A percentile compares a stretch with the other conserved stretches of the same genome.
Evolutionary conservation across 1,140 invertebrate species (phyloP).

Genomic region (Ips typographus): DNA sequence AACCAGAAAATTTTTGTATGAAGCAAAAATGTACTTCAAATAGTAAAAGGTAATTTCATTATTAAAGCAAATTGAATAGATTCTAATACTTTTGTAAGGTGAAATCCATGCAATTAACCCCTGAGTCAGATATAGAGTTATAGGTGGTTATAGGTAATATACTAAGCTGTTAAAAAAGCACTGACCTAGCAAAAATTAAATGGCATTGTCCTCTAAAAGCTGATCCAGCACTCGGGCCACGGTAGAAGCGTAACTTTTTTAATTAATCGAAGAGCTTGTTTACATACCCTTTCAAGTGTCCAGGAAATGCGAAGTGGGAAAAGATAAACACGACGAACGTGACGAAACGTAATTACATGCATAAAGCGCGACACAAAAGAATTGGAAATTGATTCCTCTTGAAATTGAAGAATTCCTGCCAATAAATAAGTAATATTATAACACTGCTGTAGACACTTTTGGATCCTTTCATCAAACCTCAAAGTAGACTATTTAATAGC

Average conservation of each 20-base stretch:
- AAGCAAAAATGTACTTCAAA: too few relatives aligned
- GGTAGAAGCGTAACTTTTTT: constrained; percentile 28
- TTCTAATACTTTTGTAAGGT: too few relatives aligned
- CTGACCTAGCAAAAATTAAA: constrained; percentile 26
- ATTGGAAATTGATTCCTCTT: constrained; percentile 18
- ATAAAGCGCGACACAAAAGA: constrained; percentile 15
- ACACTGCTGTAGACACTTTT: too few relatives aligned
- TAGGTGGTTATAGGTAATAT: too few relatives aligned
- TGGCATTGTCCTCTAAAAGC: constrained; percentile 23
- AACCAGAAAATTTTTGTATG: background rate
- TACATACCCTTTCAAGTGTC: constrained; percentile 28
- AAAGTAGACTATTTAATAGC: too few relatives aligned
- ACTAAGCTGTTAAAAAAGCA: constrained; percentile 4
- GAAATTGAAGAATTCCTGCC: background rate
- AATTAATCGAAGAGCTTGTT: constrained; percentile 37
- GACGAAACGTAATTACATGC: constrained; percentile 39
- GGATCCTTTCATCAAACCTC: too few relatives aligned
- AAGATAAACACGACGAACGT: constrained; percentile 36
- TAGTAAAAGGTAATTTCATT: too few relatives aligned
- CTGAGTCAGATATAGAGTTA: too few relatives aligned
- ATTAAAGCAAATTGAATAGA: too few relatives aligned
- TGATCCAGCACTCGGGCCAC: constrained; percentile 14
- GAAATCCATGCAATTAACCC: too few relatives aligned
- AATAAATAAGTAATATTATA: background rate
- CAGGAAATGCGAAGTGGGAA: constrained; percentile 25